Base-by-base conservation (phyloP, 2,797 vertebrate genomes). In the Gymnoscopelus braueri region DNA sequence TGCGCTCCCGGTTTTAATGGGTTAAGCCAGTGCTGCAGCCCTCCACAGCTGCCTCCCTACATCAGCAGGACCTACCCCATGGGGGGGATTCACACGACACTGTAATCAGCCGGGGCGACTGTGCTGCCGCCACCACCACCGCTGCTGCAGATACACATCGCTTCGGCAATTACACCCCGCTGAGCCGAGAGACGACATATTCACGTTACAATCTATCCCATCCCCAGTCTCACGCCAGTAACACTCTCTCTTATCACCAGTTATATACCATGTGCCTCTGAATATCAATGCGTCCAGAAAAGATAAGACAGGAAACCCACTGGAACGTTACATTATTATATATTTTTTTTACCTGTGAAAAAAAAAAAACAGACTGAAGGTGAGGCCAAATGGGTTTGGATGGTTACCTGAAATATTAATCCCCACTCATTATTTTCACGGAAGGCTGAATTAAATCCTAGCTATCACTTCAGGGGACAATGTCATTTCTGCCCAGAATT, bases 51-150 rank as follows among this genome's bases (percentile, higher is more conserved):
- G 84, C 63, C 75, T 4, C 32, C 32, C 32, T 35, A 35, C 32
- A 50, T 56, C 75, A 74, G 77, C 72, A 68, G 69, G 65, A 86
- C 70, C 83, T 58, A 66, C 81, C 75, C 63, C 1, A 8, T 23
- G 9, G 15, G 15, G 3, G 81, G 84, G 86, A 88, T 86, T 87
- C 83, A 87, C 84, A 91, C 82, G 62, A 74, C 69, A 56, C 65
- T 80, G 69, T 82, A 88, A 89, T 89, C 77, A 81, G 24, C 71
- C 79, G 63, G 80, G 73, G 75, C 85, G 74, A 74, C 32, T 63
- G 80, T 81, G 84, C 82, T 77, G 83, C 79, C 78, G 65, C 63
- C 35, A 78, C 80, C 79, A 84, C 78, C 78, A 65, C 63, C 44
- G 79, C 80, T 70, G 76, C 76, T 56, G 77, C 11, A 58, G 57